Conservation (phyloP, 2,113 vertebrate genomes). For the Psophia crepitans region DNA sequence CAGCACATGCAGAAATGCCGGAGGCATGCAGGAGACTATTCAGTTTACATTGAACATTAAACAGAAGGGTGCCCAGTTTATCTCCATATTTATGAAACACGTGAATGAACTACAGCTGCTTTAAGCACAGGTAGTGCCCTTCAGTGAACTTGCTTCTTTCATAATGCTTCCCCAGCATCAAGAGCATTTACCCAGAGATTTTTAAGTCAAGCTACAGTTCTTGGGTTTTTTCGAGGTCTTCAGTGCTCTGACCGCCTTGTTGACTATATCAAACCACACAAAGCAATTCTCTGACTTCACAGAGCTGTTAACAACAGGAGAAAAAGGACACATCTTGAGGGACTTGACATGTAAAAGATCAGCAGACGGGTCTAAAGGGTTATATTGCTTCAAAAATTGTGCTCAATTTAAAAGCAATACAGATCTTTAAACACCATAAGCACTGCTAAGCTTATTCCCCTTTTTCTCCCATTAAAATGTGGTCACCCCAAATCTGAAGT, state of each 20-base stretch:
- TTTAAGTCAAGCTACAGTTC: slow-evolving; percentile 15
- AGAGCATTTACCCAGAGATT: slow-evolving; percentile 3
- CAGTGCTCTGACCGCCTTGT: not conserved
- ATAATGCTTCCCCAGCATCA: not conserved
- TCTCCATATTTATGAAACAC: not conserved
- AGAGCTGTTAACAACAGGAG: not conserved
- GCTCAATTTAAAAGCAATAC: not conserved
- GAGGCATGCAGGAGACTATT: not conserved
- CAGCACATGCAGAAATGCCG: not conserved
- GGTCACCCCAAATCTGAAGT: not conserved
- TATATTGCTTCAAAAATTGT: not conserved
- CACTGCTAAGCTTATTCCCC: not conserved
- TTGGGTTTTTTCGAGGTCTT: not conserved
- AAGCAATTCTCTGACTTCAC: not conserved
- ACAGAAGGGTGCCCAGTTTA: slow-evolving; percentile 4
- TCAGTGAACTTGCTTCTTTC: not conserved
- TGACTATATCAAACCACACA: not conserved
- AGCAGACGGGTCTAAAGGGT: not conserved
- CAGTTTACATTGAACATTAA: not conserved
- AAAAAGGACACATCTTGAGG: not conserved
- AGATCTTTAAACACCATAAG: not conserved
- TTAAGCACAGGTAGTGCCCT: not conserved
- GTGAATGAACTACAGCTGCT: not conserved
- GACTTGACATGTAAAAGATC: not conserved
- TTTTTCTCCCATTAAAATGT: not conserved